Percentiles rank a stretch among this genome's conserved stretches.
Evolutionary conservation across 2,797 vertebrate genomes (phyloP).

Genomic region (Nannoperca obscura): DNA sequence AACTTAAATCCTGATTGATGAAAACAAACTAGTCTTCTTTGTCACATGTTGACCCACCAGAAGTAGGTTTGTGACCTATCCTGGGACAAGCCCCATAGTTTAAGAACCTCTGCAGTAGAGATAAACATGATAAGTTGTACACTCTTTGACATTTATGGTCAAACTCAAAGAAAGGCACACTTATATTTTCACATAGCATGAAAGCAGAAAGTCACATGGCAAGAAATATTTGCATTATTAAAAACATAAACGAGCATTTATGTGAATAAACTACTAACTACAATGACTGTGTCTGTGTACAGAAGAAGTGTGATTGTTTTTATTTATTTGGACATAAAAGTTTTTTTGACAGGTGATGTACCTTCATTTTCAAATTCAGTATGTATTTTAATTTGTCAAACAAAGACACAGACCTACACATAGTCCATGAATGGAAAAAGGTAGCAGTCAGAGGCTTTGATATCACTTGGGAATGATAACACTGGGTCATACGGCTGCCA

Average conservation of each 20-base stretch:
- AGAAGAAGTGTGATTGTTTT: slow-evolving; percentile 13
- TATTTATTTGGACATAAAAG: slow-evolving; percentile 33
- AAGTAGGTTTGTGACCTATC: slow-evolving; percentile 11
- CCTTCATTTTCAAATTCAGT: slow-evolving; percentile 4
- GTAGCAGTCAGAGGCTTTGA: slow-evolving; percentile 17
- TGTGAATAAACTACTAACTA: slow-evolving; percentile 25
- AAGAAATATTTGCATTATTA: slow-evolving; percentile 2
- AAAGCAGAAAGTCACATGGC: background rate
- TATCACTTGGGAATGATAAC: slow-evolving; percentile 34
- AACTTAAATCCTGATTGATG: slow-evolving; percentile 15
- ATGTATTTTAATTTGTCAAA: background rate
- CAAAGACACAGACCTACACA: background rate
- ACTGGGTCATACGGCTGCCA: background rate
- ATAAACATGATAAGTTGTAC: background rate
- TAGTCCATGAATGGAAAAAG: slow-evolving; percentile 43
- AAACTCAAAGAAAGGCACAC: background rate
- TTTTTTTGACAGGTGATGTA: slow-evolving; percentile 15
- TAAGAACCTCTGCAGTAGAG: slow-evolving; percentile 11
- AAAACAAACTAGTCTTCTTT: slow-evolving; percentile 8
- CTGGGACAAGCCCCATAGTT: slow-evolving; percentile 6
- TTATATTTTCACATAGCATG: background rate
- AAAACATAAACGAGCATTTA: background rate
- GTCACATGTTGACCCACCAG: background rate
- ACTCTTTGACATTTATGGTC: slow-evolving; percentile 1
- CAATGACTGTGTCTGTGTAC: background rate